Base-by-base conservation (phyloP, 2,888 invertebrate genomes). In the Urechis unicinctus region DNA sequence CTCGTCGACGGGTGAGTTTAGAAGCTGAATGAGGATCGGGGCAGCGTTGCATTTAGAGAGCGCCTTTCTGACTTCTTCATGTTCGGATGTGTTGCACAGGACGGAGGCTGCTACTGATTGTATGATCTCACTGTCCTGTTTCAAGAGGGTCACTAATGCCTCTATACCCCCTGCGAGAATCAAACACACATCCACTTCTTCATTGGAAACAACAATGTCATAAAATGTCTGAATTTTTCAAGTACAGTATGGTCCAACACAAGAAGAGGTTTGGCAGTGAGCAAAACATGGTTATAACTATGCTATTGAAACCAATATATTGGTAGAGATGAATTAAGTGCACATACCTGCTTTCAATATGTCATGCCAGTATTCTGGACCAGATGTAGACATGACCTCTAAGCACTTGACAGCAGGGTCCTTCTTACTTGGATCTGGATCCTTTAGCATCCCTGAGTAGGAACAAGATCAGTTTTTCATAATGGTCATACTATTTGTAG, bases 61-160 rank as follows among this genome's bases (percentile, higher is more conserved):
- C 17, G 72, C 72, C 22, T 64, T 45, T 17, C 72, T 64, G 17
- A 78, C 69, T 17, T 66, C 64, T 3, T 65, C 61, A 55, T 78
- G 69, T 44, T 76, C 73, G 0, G 76, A 74, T 41, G 75, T 76
- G 67, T 78, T 78, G 58, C 75, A 75, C 21, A 78, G 60, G 2
- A 77, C 76, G 0, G 76, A 75, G 0, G 72, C 72, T 1, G 77
- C 68, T 9, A 75, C 70, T 22, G 74, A 66, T 57, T 74, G 72
- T 9, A 78, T 58, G 26, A 71, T 71, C 28, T 72, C 68, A 50
- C 68, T 71, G 21, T 72, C 71, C 9, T 68, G 54, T 26, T 66
- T 66, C 46, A 77, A 64, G 5, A 77, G 62, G 22, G 63, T 63
- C 17, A 74, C 73, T 5, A 77, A 64, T 1, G 74, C 73, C 3